These are phyloP conservation scores for Microtus ochrogaster DNA, from an alignment of 2,113 vertebrate genomes.

Conservation along the genomic window DNA sequence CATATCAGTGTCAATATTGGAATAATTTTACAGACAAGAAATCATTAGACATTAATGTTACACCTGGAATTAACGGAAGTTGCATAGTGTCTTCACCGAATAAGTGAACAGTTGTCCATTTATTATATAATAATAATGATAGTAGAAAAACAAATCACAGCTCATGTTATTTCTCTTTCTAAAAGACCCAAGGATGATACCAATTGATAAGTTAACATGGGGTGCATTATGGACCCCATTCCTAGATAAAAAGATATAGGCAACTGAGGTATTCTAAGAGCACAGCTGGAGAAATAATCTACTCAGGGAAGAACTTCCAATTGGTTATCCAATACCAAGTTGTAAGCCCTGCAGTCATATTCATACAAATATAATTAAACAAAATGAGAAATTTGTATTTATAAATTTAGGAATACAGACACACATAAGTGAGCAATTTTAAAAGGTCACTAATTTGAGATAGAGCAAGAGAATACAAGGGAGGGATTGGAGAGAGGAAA, in stretches of 20 bases:
- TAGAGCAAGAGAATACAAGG: neutral
- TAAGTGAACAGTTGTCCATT: neutral
- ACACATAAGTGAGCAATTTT: neutral
- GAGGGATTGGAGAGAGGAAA: neutral
- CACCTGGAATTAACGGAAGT: neutral
- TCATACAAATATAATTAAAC: neutral
- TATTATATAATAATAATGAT: slow-evolving; percentile 24
- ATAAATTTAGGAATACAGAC: neutral
- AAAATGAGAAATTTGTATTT: neutral
- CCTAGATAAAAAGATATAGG: neutral
- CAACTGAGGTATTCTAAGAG: neutral
- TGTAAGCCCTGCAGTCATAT: neutral
- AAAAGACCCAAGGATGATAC: neutral
- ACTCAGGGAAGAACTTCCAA: neutral
- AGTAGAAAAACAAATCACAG: neutral
- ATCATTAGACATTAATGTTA: neutral
- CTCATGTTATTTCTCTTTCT: neutral
- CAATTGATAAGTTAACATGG: neutral
- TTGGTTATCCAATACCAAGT: neutral
- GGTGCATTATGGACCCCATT: too few relatives aligned
- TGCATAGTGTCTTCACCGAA: neutral
- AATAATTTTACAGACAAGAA: slow-evolving; percentile 25
- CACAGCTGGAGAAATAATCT: neutral
- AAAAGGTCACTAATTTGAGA: neutral
- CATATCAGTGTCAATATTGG: slow-evolving; percentile 3